Evolutionary conservation across 2,113 vertebrate genomes (phyloP).

Genomic region (Oncorhynchus mykiss): DNA sequence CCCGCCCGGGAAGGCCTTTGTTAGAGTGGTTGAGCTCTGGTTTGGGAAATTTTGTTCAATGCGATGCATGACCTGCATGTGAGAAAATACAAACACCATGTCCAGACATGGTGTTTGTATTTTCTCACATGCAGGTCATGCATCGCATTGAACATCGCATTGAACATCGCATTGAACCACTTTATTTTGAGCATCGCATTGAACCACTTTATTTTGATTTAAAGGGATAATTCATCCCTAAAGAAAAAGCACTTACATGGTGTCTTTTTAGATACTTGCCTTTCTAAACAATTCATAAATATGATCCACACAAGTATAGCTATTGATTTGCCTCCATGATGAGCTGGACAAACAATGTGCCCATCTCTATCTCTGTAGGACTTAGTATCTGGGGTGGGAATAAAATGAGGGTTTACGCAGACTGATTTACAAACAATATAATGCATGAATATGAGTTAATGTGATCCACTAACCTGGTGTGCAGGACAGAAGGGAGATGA

Average conservation of each 20-base stretch:
- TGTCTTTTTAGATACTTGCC: slow-evolving; percentile 49
- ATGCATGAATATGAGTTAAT: too few species aligned
- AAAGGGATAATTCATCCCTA: not conserved
- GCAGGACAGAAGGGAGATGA: slow-evolving; percentile 76
- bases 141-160: too few species aligned
- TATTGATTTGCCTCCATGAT: slow-evolving; percentile 62
- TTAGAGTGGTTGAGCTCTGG: slow-evolving; percentile 75
- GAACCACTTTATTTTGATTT: not conserved
- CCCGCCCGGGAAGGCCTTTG: slow-evolving; percentile 74
- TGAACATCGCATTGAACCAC: too few species aligned
- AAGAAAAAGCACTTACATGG: not conserved
- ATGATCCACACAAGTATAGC: slow-evolving; percentile 50
- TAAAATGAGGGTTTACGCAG: not conserved
- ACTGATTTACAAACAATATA: not conserved
- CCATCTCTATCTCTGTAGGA: slow-evolving; percentile 63
- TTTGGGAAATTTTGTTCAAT: slow-evolving; percentile 48
- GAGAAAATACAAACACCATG: slow-evolving; percentile 13
- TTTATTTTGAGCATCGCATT: too few species aligned
- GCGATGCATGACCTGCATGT: slow-evolving; percentile 64
- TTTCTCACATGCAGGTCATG: too few species aligned
- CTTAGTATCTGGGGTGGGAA: slow-evolving; percentile 63
- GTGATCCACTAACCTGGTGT: slow-evolving; percentile 72
- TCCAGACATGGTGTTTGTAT: too few species aligned
- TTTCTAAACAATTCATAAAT: slow-evolving; percentile 77
- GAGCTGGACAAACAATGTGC: slow-evolving; percentile 70